phyloP scores from a whole-genome alignment of 2,113 vertebrate genomes.

The Eurypyga helias region DNA sequence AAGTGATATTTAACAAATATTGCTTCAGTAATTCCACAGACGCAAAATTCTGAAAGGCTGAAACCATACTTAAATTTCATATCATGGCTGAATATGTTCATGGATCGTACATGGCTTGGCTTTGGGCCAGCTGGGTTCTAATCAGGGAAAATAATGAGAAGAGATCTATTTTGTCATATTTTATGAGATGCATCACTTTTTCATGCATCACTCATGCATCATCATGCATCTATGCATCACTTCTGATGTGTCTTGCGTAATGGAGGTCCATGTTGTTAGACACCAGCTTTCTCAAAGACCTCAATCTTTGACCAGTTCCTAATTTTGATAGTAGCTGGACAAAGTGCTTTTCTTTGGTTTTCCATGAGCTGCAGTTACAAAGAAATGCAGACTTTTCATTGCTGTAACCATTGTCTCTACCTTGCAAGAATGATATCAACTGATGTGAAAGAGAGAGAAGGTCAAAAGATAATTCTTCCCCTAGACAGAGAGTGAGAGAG shows the following conservation, averaged over 20 bases:
- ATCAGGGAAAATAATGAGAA: background rate
- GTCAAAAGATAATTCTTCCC: rapidly evolving
- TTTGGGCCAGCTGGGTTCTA: background rate
- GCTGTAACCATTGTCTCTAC: background rate
- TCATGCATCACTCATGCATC: too few species aligned
- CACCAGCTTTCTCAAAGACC: background rate
- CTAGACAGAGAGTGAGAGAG: background rate
- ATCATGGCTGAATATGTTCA: background rate
- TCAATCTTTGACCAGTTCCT: background rate
- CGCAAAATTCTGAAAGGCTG: background rate
- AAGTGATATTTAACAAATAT: background rate
- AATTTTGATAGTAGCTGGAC: background rate
- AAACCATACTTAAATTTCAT: background rate
- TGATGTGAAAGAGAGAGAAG: background rate
- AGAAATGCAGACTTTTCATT: background rate
- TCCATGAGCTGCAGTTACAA: background rate
- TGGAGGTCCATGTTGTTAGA: background rate
- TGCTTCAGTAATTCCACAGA: background rate
- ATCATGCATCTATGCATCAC: background rate
- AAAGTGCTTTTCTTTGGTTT: background rate
- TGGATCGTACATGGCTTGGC: background rate
- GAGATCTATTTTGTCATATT: background rate
- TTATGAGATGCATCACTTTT: background rate
- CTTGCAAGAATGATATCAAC: background rate
- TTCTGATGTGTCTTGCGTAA: background rate